These are phyloP conservation scores for Artemisiospiza belli DNA, from an alignment of 2,113 vertebrate species.

Conservation along the genomic window DNA sequence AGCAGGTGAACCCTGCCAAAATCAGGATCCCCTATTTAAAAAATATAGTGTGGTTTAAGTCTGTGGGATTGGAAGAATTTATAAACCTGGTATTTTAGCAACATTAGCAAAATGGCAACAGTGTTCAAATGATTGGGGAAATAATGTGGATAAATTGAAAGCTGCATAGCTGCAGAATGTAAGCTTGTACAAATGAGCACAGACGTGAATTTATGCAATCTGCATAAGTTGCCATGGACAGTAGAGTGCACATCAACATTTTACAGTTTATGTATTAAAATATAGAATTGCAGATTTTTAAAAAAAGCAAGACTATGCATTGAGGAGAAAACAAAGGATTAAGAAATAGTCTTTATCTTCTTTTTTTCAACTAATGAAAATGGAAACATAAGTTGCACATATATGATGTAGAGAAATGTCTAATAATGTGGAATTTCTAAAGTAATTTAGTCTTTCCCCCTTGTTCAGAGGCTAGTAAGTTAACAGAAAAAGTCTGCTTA, in stretches of 20 bases:
- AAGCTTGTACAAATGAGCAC: background rate
- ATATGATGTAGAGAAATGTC: background rate
- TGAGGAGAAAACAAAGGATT: background rate
- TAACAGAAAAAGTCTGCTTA: background rate
- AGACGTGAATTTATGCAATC: background rate
- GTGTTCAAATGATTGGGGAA: background rate
- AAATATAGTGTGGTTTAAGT: background rate
- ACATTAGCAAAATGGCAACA: background rate
- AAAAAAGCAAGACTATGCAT: background rate
- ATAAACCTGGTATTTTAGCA: background rate
- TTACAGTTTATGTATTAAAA: background rate
- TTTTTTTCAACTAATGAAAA: background rate
- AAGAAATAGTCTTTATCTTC: background rate
- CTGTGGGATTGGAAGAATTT: background rate
- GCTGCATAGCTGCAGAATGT: background rate
- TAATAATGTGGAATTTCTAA: background rate
- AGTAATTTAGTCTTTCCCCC: background rate
- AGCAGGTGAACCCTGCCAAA: background rate
- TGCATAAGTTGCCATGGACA: background rate
- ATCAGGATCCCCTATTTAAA: background rate
- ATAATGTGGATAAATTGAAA: background rate
- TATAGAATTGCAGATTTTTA: background rate
- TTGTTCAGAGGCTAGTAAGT: background rate
- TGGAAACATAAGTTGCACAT: background rate
- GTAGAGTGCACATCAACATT: background rate